Percentiles rank a stretch among this genome's conserved stretches.
These are phyloP conservation scores for Maniola jurtina DNA, from an alignment of 1,140 invertebrate genomes.

Conservation along the genomic window DNA sequence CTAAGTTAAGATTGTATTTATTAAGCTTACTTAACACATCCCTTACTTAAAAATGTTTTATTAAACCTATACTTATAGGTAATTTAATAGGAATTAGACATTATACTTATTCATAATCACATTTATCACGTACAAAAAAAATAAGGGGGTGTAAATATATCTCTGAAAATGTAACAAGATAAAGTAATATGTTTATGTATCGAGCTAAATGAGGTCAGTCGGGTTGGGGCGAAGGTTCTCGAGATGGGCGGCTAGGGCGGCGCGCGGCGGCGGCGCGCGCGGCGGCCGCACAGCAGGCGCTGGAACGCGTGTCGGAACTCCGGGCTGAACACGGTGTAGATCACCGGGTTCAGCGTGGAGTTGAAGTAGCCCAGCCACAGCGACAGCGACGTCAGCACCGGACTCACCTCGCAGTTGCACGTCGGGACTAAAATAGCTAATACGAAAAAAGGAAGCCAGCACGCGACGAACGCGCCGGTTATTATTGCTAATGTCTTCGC, in stretches of 20 bases:
- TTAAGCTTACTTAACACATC: slow-evolving; percentile 8
- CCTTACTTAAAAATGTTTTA: slow-evolving; percentile 25
- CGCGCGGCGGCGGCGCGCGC: slow-evolving; percentile 73
- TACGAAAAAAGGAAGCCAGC: slow-evolving; percentile 95
- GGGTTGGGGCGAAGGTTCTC: slow-evolving; percentile 40
- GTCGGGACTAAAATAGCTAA: slow-evolving; percentile 90
- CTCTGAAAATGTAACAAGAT: slow-evolving; percentile 78
- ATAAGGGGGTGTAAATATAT: slow-evolving; percentile 78
- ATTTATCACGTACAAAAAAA: slow-evolving; percentile 75
- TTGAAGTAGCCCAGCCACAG: slow-evolving; percentile 93
- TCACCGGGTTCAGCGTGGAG: slow-evolving; percentile 92
- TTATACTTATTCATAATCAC: slow-evolving; percentile 60
- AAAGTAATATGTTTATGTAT: slow-evolving; percentile 58
- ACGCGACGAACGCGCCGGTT: slow-evolving; percentile 92
- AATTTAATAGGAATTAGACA: slow-evolving; percentile 42
- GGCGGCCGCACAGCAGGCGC: slow-evolving; percentile 85
- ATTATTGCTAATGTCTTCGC: slow-evolving; percentile 95
- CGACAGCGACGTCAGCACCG: slow-evolving; percentile 84
- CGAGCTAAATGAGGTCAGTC: slow-evolving; percentile 70
- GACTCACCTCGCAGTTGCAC: slow-evolving; percentile 80
- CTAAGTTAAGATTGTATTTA: slow-evolving; percentile 31
- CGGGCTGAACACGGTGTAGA: slow-evolving; percentile 93
- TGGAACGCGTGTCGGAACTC: slow-evolving; percentile 94
- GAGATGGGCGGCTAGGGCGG: slow-evolving; percentile 46
- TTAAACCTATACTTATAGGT: slow-evolving; percentile 24